phyloP scores from a whole-genome alignment of 2,888 invertebrate genomes.

The Creontiades dilutus region DNA sequence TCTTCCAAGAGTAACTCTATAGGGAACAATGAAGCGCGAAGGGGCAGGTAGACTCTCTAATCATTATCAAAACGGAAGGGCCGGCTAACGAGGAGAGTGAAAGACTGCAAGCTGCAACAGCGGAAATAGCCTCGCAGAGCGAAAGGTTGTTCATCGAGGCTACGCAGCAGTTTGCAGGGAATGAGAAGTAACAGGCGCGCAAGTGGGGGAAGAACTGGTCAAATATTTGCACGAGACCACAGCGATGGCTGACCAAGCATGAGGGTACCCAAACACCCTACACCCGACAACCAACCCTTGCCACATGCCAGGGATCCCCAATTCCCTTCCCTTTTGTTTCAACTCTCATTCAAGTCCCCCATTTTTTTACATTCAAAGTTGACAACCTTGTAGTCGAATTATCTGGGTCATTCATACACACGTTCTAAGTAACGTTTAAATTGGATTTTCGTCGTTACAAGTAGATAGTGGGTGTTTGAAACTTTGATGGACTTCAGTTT shows the following conservation, averaged over 20 bases:
- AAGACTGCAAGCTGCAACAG: not conserved
- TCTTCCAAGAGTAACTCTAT: not conserved
- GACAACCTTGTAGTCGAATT: not conserved
- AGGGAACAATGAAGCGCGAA: slow-evolving; percentile 15
- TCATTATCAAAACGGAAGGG: slow-evolving; percentile 69
- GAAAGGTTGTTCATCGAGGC: slow-evolving; percentile 16
- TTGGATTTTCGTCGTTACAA: not conserved
- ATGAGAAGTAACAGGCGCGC: not conserved
- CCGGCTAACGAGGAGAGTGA: slow-evolving; percentile 54
- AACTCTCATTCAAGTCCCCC: slow-evolving; percentile 50
- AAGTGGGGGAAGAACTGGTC: slow-evolving; percentile 58
- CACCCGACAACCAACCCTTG: slow-evolving; percentile 38
- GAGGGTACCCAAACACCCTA: slow-evolving; percentile 67
- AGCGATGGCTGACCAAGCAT: slow-evolving; percentile 71
- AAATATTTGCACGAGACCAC: slow-evolving; percentile 70
- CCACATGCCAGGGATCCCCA: slow-evolving; percentile 38
- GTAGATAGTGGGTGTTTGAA: not conserved
- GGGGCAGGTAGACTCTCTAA: slow-evolving; percentile 50
- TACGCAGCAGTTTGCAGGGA: slow-evolving; percentile 49
- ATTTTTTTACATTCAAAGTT: slow-evolving; percentile 12
- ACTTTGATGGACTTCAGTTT: too few relatives aligned
- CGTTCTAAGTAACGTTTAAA: not conserved
- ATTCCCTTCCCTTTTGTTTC: slow-evolving; percentile 60
- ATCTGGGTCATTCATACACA: not conserved
- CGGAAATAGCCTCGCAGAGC: slow-evolving; percentile 4